phyloP scores from a whole-genome alignment of 1,140 invertebrate genomes.

The Drosophila gunungcola region DNA sequence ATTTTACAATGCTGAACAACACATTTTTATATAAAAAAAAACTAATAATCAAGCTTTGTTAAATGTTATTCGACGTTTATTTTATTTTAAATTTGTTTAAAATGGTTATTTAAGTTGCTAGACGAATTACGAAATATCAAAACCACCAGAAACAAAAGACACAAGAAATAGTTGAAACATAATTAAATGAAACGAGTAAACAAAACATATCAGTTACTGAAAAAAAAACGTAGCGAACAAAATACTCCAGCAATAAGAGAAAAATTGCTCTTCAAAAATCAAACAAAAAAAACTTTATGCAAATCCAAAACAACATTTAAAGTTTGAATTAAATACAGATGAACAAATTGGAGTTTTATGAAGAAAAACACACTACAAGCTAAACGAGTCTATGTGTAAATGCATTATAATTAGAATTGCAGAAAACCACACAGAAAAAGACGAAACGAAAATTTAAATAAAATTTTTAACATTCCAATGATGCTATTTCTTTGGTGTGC shows the following conservation, averaged over 20 bases:
- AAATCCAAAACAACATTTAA: constrained; percentile 26
- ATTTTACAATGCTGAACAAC: constrained; percentile 44
- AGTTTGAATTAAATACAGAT: constrained; percentile 34
- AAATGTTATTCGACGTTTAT: not conserved
- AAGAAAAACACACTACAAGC: constrained; percentile 29
- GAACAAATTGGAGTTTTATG: constrained; percentile 32
- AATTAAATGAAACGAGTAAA: constrained; percentile 33
- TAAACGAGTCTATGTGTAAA: constrained; percentile 66
- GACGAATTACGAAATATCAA: constrained; percentile 9
- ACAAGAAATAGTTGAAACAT: constrained; percentile 49
- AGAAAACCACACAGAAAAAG: constrained; percentile 23
- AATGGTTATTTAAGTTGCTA: constrained; percentile 13
- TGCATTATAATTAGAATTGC: constrained; percentile 49
- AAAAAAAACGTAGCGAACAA: constrained; percentile 56
- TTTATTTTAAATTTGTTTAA: not conserved
- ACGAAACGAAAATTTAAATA: constrained; percentile 66
- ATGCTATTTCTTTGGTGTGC: constrained; percentile 82
- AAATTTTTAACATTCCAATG: constrained; percentile 84
- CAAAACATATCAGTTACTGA: constrained; percentile 43
- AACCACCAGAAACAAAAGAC: constrained; percentile 32
- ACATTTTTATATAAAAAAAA: constrained; percentile 13
- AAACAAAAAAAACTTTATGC: constrained; percentile 65
- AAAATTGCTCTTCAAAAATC: constrained; percentile 75
- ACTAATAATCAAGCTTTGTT: constrained; percentile 12
- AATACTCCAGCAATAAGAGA: constrained; percentile 74